Evolutionary conservation across 2,113 vertebrate genomes (phyloP).

Genomic region (Leucoraja erinaceus): DNA sequence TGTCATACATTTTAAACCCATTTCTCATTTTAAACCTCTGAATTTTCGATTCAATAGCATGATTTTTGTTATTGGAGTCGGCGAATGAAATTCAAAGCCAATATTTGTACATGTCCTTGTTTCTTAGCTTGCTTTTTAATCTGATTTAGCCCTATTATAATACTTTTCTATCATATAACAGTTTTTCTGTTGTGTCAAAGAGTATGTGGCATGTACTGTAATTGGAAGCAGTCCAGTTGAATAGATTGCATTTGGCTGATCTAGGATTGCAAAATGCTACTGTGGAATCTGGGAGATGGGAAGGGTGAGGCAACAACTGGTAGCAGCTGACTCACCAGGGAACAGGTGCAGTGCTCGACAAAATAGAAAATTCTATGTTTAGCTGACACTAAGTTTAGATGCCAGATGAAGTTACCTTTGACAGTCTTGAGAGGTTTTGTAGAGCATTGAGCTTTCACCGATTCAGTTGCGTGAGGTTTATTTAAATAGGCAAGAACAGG

Average conservation of each 20-base stretch:
- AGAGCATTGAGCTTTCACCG: background rate
- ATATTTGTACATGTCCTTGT: too few species aligned
- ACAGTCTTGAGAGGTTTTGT: background rate
- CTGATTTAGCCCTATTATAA: too few species aligned
- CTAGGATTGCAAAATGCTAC: background rate
- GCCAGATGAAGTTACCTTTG: background rate
- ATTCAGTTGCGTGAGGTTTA: background rate
- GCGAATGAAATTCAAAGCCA: too few species aligned
- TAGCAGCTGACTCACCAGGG: background rate
- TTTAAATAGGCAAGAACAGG: too few species aligned
- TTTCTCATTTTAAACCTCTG: too few species aligned
- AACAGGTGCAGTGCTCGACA: background rate
- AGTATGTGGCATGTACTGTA: background rate
- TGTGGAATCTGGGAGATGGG: background rate
- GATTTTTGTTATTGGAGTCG: too few species aligned
- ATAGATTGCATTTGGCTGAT: background rate
- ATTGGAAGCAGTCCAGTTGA: background rate
- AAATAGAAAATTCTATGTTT: background rate
- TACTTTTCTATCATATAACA: too few species aligned
- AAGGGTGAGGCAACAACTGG: background rate
- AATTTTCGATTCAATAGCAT: too few species aligned
- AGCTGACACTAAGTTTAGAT: constrained; percentile 18
- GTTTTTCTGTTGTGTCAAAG: background rate
- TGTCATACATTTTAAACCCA: too few species aligned
- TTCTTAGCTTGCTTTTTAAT: too few species aligned